Evolutionary conservation across 92 coral and sea anemone genomes (phyloP), one percentile per base, ranked within the genome.

Genomic region (Heliopora coerulea): DNA sequence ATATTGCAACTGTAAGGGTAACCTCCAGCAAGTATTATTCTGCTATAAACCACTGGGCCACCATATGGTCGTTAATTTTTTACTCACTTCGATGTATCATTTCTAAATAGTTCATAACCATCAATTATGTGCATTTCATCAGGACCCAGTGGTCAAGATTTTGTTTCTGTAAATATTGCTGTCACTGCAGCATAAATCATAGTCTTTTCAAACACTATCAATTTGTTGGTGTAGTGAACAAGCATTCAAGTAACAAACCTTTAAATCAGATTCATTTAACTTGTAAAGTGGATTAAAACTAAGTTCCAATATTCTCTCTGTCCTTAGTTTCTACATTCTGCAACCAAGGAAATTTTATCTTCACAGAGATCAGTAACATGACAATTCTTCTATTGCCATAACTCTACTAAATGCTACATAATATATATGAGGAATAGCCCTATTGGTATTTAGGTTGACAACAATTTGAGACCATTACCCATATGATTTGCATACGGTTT

Each of bases 351-450:
- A 70, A 88, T 84, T 84, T 82, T 84, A 39, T 82, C 42, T 39
- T 88, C 85, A 82, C 92, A 84, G 7, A 88, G 87, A 29, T 88
- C 80, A 56, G 89, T 78, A n/a, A 88, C 66, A 56, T 68, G n/a
- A 65, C 18, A 88, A 52, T 8, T 87, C 89, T 40, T 85, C 85
- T 29, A 88, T 79, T 59, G 93, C 74, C 26, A 85, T 85, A 18
- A 85, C 89, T 62, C 93, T 79, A 42, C 89, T 85, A 30, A 85
- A 62, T 18, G 83, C 87, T 23, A 82, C 89, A 74, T 88, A 87
- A 68, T 88, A 88, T 59, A 81, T 84, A 66, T 88, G 91, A 64
- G 86, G 84, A 8, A 83, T 87, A 20, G 86, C 83, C 59, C 80
- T 87, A 74, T 56, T 62, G n/a, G 81, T 52, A 14, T 27, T 68